Evolutionary conservation across 2,113 vertebrate genomes (phyloP).

Genomic region (Furnarius figulus): DNA sequence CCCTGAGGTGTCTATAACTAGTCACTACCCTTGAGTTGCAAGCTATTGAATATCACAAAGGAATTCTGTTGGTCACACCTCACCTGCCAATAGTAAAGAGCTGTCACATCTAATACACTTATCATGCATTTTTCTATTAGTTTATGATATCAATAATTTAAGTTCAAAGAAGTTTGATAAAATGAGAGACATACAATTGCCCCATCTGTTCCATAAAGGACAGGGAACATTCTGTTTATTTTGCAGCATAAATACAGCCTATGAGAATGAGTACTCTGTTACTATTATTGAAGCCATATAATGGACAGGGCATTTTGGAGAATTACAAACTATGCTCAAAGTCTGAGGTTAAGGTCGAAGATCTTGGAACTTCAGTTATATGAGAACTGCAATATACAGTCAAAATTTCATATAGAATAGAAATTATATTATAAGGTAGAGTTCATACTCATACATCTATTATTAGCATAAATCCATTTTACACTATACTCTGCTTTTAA

Average conservation of each 20-base stretch:
- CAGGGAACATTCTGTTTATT: background rate
- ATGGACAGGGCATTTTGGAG: background rate
- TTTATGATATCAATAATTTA: conserved; percentile 1
- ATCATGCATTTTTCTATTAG: background rate
- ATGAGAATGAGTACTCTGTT: background rate
- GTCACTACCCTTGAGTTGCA: background rate
- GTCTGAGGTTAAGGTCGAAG: background rate
- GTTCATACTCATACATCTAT: background rate
- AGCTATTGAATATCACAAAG: background rate
- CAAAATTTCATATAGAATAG: background rate
- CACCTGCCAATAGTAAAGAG: background rate
- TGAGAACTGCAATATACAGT: background rate
- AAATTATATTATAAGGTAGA: background rate
- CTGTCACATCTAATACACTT: background rate
- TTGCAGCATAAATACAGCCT: background rate
- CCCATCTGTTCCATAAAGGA: background rate
- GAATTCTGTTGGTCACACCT: background rate
- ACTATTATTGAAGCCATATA: background rate
- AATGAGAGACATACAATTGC: background rate
- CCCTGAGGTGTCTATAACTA: background rate
- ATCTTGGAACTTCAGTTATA: background rate
- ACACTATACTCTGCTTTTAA: background rate
- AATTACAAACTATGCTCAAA: background rate
- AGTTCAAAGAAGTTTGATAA: background rate
- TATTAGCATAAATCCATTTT: background rate